Conservation (phyloP, 2,113 vertebrate species). For the Mastomys coucha region DNA sequence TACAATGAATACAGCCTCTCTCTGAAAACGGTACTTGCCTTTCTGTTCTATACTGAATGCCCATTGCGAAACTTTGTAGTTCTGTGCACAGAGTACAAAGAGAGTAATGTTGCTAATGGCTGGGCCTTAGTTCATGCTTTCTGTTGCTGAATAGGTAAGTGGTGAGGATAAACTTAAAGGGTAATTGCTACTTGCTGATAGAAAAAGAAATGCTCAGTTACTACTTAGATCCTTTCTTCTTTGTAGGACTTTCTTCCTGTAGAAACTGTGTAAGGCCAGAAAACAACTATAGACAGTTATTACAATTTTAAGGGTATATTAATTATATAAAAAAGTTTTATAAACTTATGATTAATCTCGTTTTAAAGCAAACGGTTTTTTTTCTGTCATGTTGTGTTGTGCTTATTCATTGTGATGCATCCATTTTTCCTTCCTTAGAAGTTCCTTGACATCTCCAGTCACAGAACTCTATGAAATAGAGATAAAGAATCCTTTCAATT, state of each 20-base stretch:
- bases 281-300: background rate
- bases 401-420: background rate
- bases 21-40: background rate
- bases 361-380: background rate
- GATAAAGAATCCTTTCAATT: background rate
- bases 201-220: slow-evolving; percentile 7
- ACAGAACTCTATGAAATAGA: background rate
- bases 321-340: background rate
- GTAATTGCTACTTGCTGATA: slow-evolving; percentile 4
- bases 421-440: background rate
- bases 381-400: background rate
- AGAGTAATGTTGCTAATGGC: background rate
- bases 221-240: background rate
- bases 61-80: background rate
- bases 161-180: background rate
- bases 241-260: background rate
- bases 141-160: background rate
- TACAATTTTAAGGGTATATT: background rate
- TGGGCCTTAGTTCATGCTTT: background rate
- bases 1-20: slow-evolving; percentile 9
- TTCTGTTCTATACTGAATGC: background rate
- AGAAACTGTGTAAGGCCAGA: background rate
- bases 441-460: background rate
- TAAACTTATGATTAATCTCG: slow-evolving; percentile 2
- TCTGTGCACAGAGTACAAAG: background rate